These are phyloP conservation scores for Falco biarmicus DNA, from an alignment of 2,797 vertebrate species.

Conservation along the genomic window DNA sequence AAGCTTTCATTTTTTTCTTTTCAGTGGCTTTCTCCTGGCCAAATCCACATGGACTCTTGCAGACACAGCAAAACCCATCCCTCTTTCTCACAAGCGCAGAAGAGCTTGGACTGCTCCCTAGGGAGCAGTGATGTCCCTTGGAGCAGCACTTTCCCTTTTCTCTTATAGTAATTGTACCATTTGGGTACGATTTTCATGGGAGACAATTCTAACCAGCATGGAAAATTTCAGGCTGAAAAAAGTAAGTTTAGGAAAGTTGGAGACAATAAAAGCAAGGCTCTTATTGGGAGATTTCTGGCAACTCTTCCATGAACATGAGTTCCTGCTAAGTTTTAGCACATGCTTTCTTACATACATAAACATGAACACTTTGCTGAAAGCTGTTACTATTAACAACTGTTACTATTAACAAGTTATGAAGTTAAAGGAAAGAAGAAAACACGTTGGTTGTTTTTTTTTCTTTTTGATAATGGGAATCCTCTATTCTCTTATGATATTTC, in stretches of 20 bases:
- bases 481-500: not conserved
- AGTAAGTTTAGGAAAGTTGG: not conserved
- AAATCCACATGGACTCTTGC: not conserved
- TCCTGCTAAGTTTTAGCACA: not conserved
- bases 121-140: not conserved
- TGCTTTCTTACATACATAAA: not conserved
- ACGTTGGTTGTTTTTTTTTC: no score
- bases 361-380: not conserved
- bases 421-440: not conserved
- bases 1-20: not conserved
- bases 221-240: not conserved
- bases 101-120: not conserved
- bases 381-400: not conserved
- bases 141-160: not conserved
- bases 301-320: not conserved
- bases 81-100: not conserved
- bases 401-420: not conserved
- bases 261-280: not conserved
- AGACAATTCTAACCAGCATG: not conserved
- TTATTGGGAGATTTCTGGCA: not conserved
- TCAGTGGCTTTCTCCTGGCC: not conserved
- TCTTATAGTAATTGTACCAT: not conserved
- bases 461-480: not conserved
- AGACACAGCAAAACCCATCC: not conserved
- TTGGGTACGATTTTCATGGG: not conserved